Conservation (phyloP, 2,113 vertebrate species). For the Emydura subglobosa region DNA sequence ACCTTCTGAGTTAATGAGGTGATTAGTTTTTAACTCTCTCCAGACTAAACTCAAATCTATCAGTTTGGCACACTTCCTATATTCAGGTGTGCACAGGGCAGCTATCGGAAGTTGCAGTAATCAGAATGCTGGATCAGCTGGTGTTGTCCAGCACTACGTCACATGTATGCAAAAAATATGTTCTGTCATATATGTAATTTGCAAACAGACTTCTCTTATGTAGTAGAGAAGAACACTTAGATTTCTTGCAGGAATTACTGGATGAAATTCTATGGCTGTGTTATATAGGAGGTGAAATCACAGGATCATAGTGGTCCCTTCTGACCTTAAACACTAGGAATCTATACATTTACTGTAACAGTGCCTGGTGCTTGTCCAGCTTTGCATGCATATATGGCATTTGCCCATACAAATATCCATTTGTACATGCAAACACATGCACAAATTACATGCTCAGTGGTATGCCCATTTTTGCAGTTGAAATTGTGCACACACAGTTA, state of each 20-base stretch:
- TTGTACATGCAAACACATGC: neutral
- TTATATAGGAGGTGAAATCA: fast-evolving
- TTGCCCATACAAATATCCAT: neutral
- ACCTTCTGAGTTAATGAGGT: neutral
- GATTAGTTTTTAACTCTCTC: neutral
- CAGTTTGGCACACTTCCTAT: neutral
- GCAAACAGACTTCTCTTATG: neutral
- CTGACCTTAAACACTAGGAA: neutral
- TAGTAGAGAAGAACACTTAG: neutral
- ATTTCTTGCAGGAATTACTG: neutral
- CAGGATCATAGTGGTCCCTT: neutral
- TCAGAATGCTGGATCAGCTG: neutral
- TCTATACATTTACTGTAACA: neutral
- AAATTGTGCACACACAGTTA: neutral
- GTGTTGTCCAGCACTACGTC: neutral
- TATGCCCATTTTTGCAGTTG: neutral
- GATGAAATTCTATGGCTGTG: neutral
- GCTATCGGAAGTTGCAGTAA: neutral
- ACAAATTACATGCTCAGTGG: neutral
- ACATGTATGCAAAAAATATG: fast-evolving
- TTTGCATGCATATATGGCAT: neutral
- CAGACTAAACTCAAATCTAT: neutral
- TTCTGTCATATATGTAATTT: neutral
- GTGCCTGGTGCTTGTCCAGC: neutral
- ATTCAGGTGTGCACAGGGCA: neutral